These are phyloP conservation scores for Natator depressus DNA, from an alignment of 2,113 vertebrate genomes.

Conservation along the genomic window DNA sequence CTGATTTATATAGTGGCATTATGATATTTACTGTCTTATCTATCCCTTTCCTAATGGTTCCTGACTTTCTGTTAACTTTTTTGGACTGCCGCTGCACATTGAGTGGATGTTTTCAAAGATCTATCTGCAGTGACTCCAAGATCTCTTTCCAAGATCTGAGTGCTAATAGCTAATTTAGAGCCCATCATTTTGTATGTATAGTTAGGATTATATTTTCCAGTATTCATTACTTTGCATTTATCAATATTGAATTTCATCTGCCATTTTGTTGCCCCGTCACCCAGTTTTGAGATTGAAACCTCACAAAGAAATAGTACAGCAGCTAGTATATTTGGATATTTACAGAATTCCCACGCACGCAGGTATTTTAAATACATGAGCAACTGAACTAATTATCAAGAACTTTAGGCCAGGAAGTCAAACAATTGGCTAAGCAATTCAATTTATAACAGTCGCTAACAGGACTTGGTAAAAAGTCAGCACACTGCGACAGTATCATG, in stretches of 20 bases:
- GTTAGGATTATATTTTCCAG: not conserved
- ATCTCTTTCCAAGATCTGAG: not conserved
- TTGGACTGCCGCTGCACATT: not conserved
- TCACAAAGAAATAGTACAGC: not conserved
- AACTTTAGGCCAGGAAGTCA: conserved; percentile 37
- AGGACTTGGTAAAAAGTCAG: conserved; percentile 9
- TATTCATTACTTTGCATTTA: not conserved
- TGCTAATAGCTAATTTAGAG: not conserved
- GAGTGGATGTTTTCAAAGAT: not conserved
- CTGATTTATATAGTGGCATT: too few species aligned
- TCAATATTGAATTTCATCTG: not conserved
- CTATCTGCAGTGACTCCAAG: not conserved
- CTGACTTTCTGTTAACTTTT: not conserved
- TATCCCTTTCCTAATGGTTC: not conserved
- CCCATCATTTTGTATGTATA: not conserved
- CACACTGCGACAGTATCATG: not conserved
- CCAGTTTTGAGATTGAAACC: not conserved
- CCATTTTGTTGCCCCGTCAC: not conserved
- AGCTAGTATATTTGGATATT: not conserved
- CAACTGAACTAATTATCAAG: conserved; percentile 26
- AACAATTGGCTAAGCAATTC: conserved; percentile 44
- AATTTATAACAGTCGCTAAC: conserved; percentile 12
- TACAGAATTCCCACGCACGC: not conserved
- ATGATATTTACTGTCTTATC: not conserved
- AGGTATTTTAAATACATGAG: conserved; percentile 18